Base-by-base conservation (phyloP, 2,888 invertebrate species). In the Andrena chrysosceles region DNA sequence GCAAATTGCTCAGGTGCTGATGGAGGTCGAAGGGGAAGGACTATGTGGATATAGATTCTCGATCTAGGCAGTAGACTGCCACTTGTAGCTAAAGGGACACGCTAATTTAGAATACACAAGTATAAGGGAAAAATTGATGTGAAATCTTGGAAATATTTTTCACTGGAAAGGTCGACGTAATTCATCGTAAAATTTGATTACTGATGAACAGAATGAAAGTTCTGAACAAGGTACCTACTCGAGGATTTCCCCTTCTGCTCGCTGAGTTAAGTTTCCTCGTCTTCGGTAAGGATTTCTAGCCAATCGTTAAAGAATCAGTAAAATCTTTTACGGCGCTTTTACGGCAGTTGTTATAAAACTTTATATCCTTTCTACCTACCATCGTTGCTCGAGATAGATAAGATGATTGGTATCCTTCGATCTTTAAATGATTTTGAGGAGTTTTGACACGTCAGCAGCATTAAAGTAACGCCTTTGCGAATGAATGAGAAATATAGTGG, bases 301-400 rank as follows among this genome's bases (percentile, higher is more conserved):
- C 42, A 23, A 33, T 63, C 52, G 70, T 76, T 62, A 54, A 62
- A 16, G 35, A 31, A 33, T 76, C 63, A n/a, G 59, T 74, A 74
- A 74, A 67, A 74, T 60, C n/a, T 59, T 74, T 59, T 60, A 59
- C 7, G 26, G 3, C 10, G 5, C 42, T 59, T 59, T 42, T 42
- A 59, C 10, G 16, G 0, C 5, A 48, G n/a, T 60, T 33, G 29
- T 66, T 67, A 23, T 59, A 74, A 74, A 66, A 74, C 67, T 74
- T 59, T 67, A 74, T 49, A 16, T n/a, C 16, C n/a, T 26, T 33
- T 26, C n/a, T 16, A 33, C 20, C 29, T 60, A 29, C 48, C 31
- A 49, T n/a, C 23, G 6, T 2, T n/a, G 23, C 23, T 13, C 33
- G 54, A 16, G 26, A 26, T 23, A 10, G 56, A 56, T 23, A 56